Percentiles rank a stretch among this genome's conserved stretches.
Conservation (phyloP, 2,113 vertebrate species). For the Malurus cyaneus region DNA sequence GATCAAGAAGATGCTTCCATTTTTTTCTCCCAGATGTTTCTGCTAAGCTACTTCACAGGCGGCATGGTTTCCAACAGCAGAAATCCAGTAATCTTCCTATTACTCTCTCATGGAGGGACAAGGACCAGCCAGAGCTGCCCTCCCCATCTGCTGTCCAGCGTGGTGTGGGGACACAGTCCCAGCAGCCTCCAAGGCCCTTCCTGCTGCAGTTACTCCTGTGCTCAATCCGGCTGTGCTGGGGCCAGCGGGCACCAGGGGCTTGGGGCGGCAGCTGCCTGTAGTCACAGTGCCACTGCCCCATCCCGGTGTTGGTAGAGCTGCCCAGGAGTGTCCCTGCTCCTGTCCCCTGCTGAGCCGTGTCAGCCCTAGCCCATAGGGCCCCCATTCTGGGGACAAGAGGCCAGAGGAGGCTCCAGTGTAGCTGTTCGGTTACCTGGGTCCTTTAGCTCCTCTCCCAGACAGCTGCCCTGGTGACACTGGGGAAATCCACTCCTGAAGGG, state of each 20-base stretch:
- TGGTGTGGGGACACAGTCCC: not conserved
- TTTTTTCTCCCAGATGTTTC: not conserved
- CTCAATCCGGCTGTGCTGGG: not conserved
- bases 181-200: not conserved
- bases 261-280: not conserved
- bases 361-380: not conserved
- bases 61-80: not conserved
- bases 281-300: accelerated
- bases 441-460: not conserved
- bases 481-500: not conserved
- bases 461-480: not conserved
- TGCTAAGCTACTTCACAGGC: not conserved
- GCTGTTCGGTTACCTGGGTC: not conserved
- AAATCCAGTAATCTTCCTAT: not conserved
- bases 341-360: not conserved
- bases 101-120: not conserved
- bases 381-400: not conserved
- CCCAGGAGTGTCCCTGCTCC: not conserved
- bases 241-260: accelerated
- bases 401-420: not conserved
- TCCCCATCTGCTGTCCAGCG: not conserved
- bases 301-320: not conserved
- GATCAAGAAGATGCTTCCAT: not conserved
- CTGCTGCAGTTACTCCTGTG: not conserved
- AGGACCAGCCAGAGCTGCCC: accelerated